Conservation (phyloP, 53 echinoderm and acorn worm species). For the Paracentrotus lividus region DNA sequence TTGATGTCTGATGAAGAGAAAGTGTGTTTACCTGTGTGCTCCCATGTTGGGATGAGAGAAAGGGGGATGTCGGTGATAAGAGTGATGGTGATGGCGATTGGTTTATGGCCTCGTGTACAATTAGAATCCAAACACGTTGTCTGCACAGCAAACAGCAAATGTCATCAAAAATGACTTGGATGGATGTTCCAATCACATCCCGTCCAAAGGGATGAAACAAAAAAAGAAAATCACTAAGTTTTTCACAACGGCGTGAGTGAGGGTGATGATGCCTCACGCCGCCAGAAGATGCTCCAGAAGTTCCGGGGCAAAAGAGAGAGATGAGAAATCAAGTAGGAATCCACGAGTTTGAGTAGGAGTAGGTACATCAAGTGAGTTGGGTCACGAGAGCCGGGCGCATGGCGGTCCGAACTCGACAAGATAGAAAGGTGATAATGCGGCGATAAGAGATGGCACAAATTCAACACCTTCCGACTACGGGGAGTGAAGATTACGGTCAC, state of each 20-base stretch:
- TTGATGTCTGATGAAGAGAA: neutral
- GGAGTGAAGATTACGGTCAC: conserved; percentile 61
- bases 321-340: conserved; percentile 56
- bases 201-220: neutral
- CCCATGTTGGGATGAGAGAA: conserved; percentile 45
- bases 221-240: conserved; percentile 2
- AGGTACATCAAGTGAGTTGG: neutral
- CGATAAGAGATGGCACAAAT: conserved; percentile 75
- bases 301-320: conserved; percentile 11
- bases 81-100: neutral
- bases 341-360: conserved; percentile 54
- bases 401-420: conserved; percentile 52
- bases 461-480: conserved; percentile 68
- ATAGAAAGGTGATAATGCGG: conserved; percentile 73
- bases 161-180: conserved; percentile 21
- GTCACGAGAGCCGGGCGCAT: conserved; percentile 39
- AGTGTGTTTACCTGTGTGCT: conserved; percentile 54
- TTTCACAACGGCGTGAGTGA: neutral
- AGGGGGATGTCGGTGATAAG: neutral
- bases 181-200: conserved; percentile 12
- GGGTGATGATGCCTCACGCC: conserved; percentile 1
- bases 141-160: conserved; percentile 23
- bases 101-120: neutral
- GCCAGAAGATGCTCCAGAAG: neutral
- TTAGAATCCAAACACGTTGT: conserved; percentile 20